Percentiles rank a stretch among this genome's conserved stretches.
phyloP scores from a whole-genome alignment of 37 sponge, comb jelly and placozoan genomes.

The Tethya wilhelma region DNA sequence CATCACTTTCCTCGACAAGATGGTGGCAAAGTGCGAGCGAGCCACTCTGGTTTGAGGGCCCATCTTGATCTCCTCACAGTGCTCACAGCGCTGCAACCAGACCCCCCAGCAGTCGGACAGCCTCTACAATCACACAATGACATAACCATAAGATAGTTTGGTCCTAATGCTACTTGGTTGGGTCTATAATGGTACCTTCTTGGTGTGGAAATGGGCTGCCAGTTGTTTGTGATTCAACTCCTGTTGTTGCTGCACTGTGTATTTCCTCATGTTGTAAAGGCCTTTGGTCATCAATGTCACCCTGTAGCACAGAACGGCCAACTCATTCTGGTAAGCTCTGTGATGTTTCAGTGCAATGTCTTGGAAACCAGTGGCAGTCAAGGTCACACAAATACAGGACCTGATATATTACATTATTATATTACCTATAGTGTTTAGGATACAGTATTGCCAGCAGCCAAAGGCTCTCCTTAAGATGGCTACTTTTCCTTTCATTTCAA shows the following conservation, averaged over 20 bases:
- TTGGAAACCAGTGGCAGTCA: not conserved
- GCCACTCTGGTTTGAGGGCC: constrained; percentile 38
- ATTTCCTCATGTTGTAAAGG: not conserved
- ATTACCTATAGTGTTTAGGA: not conserved
- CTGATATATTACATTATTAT: not conserved
- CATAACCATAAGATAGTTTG: not conserved
- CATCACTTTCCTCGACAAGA: not conserved
- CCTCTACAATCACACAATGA: not conserved
- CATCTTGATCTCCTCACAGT: constrained; percentile 54
- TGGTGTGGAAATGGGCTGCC: constrained; percentile 11
- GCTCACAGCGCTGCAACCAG: constrained; percentile 66
- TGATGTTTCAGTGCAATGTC: constrained; percentile 25
- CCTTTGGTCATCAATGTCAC: constrained; percentile 21
- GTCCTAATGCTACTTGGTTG: not conserved
- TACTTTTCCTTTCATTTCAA: constrained; percentile 12
- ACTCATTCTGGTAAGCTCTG: constrained; percentile 5
- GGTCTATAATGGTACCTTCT: not conserved
- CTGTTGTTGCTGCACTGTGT: not conserved
- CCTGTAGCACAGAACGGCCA: constrained; percentile 6
- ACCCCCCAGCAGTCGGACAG: constrained; percentile 12
- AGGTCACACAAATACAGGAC: not conserved
- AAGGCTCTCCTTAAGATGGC: constrained; percentile 34
- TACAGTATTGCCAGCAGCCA: constrained; percentile 54
- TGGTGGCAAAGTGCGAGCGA: not conserved
- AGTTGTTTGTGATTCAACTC: not conserved